Evolutionary conservation across 2,888 invertebrate species (phyloP).

Genomic region (Diarsia brunnea): DNA sequence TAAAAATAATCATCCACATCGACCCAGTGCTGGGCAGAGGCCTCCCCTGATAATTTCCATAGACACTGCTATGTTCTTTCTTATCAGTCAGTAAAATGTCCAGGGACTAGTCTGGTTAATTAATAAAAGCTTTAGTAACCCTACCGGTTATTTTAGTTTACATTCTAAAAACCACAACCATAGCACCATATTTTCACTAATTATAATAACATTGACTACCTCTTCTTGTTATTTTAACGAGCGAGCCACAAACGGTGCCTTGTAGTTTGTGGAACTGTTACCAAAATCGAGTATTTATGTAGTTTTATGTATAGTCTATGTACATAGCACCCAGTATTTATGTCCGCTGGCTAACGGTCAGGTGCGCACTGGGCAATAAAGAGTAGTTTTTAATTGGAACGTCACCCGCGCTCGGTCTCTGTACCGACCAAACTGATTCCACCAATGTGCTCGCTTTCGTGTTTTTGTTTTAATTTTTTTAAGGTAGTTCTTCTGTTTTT

Average conservation of each 20-base stretch:
- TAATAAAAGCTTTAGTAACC: neutral
- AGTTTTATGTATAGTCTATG: neutral
- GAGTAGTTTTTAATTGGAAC: constrained; percentile 65
- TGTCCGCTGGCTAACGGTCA: constrained; percentile 39
- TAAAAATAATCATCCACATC: no score
- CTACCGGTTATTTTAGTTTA: neutral
- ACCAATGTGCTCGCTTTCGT: constrained; percentile 16
- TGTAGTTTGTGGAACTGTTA: constrained; percentile 11
- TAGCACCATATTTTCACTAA: neutral
- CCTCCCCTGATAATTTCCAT: no score
- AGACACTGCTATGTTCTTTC: no score
- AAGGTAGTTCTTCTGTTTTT: neutral
- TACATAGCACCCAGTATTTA: constrained; percentile 6
- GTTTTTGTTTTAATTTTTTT: constrained; percentile 15
- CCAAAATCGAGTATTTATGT: constrained; percentile 12
- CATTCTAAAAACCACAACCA: neutral
- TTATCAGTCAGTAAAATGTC: no score
- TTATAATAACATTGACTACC: neutral
- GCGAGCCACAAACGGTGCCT: neutral
- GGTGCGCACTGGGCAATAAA: constrained; percentile 56
- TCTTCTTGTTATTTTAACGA: constrained; percentile 9
- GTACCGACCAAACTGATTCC: constrained; percentile 42
- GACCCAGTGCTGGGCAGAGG: no score
- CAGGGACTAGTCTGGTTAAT: neutral
- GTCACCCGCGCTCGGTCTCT: constrained; percentile 28